phyloP scores from a whole-genome alignment of 2,113 vertebrate genomes.

The Urocolius indicus region DNA sequence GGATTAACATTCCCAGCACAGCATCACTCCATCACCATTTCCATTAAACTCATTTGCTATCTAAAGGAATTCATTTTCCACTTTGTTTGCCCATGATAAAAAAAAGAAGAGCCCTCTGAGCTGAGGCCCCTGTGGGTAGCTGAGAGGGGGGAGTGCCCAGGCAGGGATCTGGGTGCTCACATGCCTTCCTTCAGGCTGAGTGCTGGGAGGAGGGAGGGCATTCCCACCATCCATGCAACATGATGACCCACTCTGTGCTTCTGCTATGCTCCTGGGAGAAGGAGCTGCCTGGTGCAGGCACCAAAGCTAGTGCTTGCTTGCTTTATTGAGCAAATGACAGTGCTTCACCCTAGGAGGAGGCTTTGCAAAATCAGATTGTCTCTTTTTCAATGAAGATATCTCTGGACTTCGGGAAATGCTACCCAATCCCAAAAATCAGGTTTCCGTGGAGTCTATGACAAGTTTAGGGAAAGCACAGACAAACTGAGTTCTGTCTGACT shows the following conservation, averaged over 20 bases:
- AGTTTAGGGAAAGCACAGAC: background rate
- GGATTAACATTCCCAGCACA: constrained; percentile 61
- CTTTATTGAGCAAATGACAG: background rate
- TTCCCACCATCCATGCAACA: background rate
- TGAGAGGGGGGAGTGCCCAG: background rate
- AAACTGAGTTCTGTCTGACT: background rate
- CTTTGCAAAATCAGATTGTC: background rate
- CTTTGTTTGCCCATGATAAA: constrained; percentile 63
- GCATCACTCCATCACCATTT: constrained; percentile 56
- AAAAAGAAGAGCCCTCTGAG: background rate
- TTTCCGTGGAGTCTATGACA: background rate
- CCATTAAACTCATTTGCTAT: constrained; percentile 73
- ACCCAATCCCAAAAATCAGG: background rate
- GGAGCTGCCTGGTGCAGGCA: background rate
- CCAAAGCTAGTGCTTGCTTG: background rate
- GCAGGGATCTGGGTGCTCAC: background rate
- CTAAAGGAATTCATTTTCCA: constrained; percentile 74
- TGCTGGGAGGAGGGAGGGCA: background rate
- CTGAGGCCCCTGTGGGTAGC: background rate
- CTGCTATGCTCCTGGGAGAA: background rate
- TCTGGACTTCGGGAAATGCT: background rate
- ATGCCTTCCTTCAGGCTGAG: background rate
- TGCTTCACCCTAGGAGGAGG: background rate
- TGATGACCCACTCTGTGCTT: background rate
- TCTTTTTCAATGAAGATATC: background rate